Base-by-base conservation (phyloP, 2,888 invertebrate species). In the Onthophagus sagittarius region DNA sequence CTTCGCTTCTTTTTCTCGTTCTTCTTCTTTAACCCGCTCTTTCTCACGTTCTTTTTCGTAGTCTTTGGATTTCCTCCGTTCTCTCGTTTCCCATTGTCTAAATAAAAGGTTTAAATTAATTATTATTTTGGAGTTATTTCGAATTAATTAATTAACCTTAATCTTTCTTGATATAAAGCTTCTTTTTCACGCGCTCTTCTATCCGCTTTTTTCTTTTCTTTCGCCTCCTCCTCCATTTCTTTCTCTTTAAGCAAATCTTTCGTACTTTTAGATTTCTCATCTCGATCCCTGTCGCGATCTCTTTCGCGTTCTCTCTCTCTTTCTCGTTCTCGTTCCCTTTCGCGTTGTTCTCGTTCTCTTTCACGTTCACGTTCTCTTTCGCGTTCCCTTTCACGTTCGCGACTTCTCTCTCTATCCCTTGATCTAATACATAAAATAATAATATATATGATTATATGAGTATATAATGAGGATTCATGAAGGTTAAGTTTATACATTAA, bases 111-210 rank as follows among this genome's bases (percentile, higher is more conserved):
- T 63, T 63, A 7, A 9, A 15, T 69, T 69, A 31, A 14, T 23
- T 5, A 67, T n/a, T 14, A 67, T 67, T 14, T 67, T 7, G 5
- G 0, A 67, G 7, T 15, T 15, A 67, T 23, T 15, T 15, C 0
- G 7, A 67, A 67, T 23, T 14, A 23, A 23, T 23, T 23, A 13
- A 9, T 74, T 73, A 77, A 84, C 84, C 84, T 81, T 75, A 88
- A 87, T 86, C 95, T 88, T 88, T 94, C 96, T 86, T 98, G 97
- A 86, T 98, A 98, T n/a, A 96, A 95, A 39, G 94, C 94, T 86
- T 98, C 98, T 85, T 98, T 98, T 83, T 98, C 98, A 9, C 97
- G 86, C 0, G 97, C 94, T 85, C 95, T 92, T 84, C 97, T 92
- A 83, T 98, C 98, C 5, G 92, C 87, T 79, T 96, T 93, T 83